A percentile compares a stretch with the other conserved stretches of the same genome.
Conservation (phyloP, 2,113 vertebrate species). For the Speoplatyrhinus poulsoni region DNA sequence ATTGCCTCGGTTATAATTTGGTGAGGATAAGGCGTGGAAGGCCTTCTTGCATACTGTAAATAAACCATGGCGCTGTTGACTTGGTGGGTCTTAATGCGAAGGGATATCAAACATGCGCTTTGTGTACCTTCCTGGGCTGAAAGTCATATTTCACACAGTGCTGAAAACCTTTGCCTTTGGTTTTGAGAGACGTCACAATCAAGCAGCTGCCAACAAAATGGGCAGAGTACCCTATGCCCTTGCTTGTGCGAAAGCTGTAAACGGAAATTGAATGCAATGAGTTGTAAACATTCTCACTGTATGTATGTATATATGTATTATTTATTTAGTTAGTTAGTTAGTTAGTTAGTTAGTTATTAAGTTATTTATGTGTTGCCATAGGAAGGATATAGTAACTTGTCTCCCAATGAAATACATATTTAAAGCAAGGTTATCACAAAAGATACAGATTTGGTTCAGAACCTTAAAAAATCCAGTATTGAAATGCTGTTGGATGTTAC, state of each 20-base stretch:
- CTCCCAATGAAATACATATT: not conserved
- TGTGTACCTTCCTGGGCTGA: constrained; percentile 89
- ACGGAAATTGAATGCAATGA: constrained; percentile 15
- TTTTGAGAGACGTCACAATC: constrained; percentile 95
- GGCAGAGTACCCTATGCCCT: constrained; percentile 96
- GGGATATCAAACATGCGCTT: constrained; percentile 38
- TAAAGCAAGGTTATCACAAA: not conserved
- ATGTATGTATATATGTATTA: not conserved
- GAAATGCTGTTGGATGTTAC: not conserved
- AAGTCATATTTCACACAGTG: constrained; percentile 98
- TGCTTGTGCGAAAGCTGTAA: constrained; percentile 94
- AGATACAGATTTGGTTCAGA: not conserved
- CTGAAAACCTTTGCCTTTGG: constrained; percentile 99
- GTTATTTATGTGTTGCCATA: not conserved
- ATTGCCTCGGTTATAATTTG: too few relatives aligned
- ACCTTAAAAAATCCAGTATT: not conserved
- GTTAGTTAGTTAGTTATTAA: too few relatives aligned
- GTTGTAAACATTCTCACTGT: not conserved
- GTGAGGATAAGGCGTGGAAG: too few relatives aligned
- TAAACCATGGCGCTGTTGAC: too few relatives aligned
- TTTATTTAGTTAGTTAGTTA: too few relatives aligned
- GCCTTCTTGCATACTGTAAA: too few relatives aligned
- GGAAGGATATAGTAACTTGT: not conserved
- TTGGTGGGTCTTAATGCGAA: not conserved
- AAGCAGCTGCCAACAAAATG: constrained; percentile 98